These are phyloP conservation scores for Choreutis nemorana DNA, from an alignment of 2,888 invertebrate genomes.

Conservation along the genomic window DNA sequence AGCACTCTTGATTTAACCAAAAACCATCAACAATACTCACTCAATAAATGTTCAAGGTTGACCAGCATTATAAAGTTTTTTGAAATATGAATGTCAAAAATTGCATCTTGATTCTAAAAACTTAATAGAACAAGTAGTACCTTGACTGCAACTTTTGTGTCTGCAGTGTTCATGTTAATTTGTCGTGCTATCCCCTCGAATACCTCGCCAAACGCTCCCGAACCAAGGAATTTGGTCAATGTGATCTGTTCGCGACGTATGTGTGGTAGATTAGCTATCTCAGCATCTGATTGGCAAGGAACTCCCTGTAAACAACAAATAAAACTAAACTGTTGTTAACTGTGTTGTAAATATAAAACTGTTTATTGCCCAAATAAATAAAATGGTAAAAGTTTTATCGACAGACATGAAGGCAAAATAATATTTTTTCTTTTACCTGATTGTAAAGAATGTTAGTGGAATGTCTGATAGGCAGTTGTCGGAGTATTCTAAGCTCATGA, in stretches of 20 bases:
- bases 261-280: constrained; percentile 83
- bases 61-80: too few relatives aligned
- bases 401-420: not conserved
- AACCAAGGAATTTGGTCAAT: constrained; percentile 88
- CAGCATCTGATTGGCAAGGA: constrained; percentile 73
- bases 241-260: constrained; percentile 87
- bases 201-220: constrained; percentile 97
- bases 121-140: too few relatives aligned
- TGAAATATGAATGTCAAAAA: too few relatives aligned
- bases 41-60: too few relatives aligned
- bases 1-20: not conserved
- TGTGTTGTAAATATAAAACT: too few relatives aligned
- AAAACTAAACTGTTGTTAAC: too few relatives aligned
- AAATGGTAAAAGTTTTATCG: too few relatives aligned
- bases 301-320: constrained; percentile 29
- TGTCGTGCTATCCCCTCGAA: constrained; percentile 88
- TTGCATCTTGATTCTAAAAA: too few relatives aligned
- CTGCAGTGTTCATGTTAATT: constrained; percentile 63
- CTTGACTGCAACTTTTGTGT: constrained; percentile 91
- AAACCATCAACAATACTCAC: constrained; percentile 6
- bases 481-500: constrained; percentile 84
- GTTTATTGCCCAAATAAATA: too few relatives aligned
- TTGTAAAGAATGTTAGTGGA: constrained; percentile 86
- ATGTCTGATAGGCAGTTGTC: constrained; percentile 86
- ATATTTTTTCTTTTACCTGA: constrained; percentile 44